phyloP scores from a whole-genome alignment of 2,113 vertebrate genomes.

The Calyptommatus sinebrachiatus region DNA sequence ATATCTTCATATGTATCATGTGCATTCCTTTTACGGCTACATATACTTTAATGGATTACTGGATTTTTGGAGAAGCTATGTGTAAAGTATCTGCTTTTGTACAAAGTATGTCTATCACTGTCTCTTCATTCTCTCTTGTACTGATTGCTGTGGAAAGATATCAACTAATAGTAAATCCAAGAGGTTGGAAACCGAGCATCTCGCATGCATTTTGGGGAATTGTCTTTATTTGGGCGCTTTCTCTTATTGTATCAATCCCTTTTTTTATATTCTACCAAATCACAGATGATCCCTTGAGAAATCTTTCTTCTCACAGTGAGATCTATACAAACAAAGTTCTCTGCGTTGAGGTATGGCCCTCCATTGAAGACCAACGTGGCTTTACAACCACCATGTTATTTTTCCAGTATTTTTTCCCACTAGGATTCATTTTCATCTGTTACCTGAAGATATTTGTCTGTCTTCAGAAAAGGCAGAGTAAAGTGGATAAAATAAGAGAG shows the following conservation, averaged over 20 bases:
- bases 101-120: constrained; percentile 71
- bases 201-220: constrained; percentile 72
- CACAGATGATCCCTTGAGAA: constrained; percentile 71
- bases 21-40: constrained; percentile 72
- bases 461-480: constrained; percentile 60
- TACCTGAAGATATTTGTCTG: constrained; percentile 71
- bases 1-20: constrained; percentile 70
- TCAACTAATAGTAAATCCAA: constrained; percentile 73
- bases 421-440: constrained; percentile 75
- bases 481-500: constrained; percentile 62
- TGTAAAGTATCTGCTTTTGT: constrained; percentile 72
- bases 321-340: constrained; percentile 63
- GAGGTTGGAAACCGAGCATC: constrained; percentile 71
- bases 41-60: constrained; percentile 76
- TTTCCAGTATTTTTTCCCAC: constrained; percentile 72
- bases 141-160: constrained; percentile 73
- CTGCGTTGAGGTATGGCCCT: constrained; percentile 69
- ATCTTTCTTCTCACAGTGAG: constrained; percentile 62
- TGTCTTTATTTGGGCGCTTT: constrained; percentile 66
- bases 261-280: constrained; percentile 71
- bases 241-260: constrained; percentile 67
- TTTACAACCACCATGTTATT: constrained; percentile 72
- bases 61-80: constrained; percentile 73
- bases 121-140: constrained; percentile 74
- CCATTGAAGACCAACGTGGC: constrained; percentile 63